A percentile compares a stretch with the other conserved stretches of the same genome.
phyloP scores from a whole-genome alignment of 1,140 invertebrate species.

The Metaphire vulgaris region DNA sequence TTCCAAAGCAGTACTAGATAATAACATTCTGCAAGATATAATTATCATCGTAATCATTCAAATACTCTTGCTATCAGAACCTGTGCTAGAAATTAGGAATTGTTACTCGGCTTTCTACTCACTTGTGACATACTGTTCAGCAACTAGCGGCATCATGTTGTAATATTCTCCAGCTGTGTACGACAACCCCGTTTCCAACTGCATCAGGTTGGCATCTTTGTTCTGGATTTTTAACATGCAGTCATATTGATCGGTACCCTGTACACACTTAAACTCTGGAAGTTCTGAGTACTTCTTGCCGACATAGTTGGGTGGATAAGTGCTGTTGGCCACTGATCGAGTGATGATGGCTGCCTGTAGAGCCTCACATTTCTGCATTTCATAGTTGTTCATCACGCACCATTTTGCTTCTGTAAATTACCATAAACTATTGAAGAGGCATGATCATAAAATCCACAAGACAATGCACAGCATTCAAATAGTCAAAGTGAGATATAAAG shows the following conservation, averaged over 20 bases:
- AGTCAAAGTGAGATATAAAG: no score
- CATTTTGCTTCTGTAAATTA: conserved; percentile 39
- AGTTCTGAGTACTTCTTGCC: conserved; percentile 28
- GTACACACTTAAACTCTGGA: conserved; percentile 75
- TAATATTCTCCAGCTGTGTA: conserved; percentile 86
- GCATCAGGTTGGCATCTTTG: conserved; percentile 73
- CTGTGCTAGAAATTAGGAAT: no score
- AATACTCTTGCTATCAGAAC: no score
- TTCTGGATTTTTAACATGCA: conserved; percentile 67
- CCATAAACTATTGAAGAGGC: conserved; percentile 4
- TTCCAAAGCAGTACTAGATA: no score
- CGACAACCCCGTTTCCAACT: conserved; percentile 83
- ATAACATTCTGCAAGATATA: no score
- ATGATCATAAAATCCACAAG: no score
- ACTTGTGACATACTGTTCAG: conserved; percentile 49
- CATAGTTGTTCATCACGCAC: conserved; percentile 80
- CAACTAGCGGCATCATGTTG: conserved; percentile 72
- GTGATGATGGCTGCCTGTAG: conserved; percentile 72
- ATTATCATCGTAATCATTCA: no score
- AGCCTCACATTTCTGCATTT: conserved; percentile 81
- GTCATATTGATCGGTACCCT: conserved; percentile 72
- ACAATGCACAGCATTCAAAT: no score
- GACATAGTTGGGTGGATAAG: conserved; percentile 33
- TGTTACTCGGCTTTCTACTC: no score
- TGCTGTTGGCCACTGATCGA: conserved; percentile 18